phyloP scores from a whole-genome alignment of 92 coral and sea anemone species.

The Diadumene lineata region DNA sequence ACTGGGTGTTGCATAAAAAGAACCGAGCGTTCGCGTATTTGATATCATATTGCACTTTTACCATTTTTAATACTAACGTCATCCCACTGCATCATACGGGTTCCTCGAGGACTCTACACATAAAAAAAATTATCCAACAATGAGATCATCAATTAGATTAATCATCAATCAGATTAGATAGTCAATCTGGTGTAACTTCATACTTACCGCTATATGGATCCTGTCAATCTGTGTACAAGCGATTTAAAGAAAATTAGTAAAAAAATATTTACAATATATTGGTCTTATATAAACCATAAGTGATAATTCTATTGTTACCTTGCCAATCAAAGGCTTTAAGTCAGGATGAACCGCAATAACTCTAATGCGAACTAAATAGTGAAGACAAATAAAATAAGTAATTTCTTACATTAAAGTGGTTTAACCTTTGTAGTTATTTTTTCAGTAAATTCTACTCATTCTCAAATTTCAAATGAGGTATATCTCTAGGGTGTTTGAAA shows the following conservation, averaged over 20 bases:
- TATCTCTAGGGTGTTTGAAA: no score
- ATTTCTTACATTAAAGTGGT: no score
- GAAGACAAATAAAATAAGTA: no score
- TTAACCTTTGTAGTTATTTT: no score
- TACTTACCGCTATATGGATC: no score
- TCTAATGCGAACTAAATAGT: constrained; percentile 94
- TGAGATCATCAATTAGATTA: not conserved
- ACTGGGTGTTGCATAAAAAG: no score
- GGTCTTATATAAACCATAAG: not conserved
- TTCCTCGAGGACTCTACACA: constrained; percentile 63
- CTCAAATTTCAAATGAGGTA: no score
- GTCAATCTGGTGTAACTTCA: not conserved
- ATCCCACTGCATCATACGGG: constrained; percentile 79
- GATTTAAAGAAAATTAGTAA: no score
- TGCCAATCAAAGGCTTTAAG: constrained; percentile 63
- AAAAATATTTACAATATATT: not conserved
- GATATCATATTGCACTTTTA: not conserved
- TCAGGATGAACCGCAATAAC: constrained; percentile 65
- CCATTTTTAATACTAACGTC: constrained; percentile 11
- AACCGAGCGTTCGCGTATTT: no score
- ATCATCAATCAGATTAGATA: not conserved
- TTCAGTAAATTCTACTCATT: no score
- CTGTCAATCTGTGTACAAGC: not conserved
- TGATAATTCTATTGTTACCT: constrained; percentile 32
- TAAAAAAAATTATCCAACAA: not conserved